These are phyloP conservation scores for Drosophila leonis DNA, from an alignment of 2,888 invertebrate genomes.

Conservation along the genomic window DNA sequence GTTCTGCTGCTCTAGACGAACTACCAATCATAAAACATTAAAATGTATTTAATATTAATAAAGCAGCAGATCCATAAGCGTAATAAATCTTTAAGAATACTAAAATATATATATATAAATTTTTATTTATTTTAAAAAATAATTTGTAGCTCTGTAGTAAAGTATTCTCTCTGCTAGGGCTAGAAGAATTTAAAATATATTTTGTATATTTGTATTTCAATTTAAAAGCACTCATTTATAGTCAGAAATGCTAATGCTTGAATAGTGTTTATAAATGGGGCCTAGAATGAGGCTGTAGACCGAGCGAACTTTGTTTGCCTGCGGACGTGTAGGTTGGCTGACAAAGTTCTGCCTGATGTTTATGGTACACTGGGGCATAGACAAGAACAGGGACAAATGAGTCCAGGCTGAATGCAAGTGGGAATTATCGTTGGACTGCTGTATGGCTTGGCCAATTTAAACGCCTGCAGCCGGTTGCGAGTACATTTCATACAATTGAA, in stretches of 20 bases:
- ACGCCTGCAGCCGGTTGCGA: slow-evolving; percentile 74
- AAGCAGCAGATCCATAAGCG: background rate
- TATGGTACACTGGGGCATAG: slow-evolving; percentile 68
- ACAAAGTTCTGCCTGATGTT: slow-evolving; percentile 35
- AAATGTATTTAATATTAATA: background rate
- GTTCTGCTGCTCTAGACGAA: background rate
- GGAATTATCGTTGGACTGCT: slow-evolving; percentile 44
- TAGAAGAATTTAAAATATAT: background rate
- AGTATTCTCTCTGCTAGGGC: background rate
- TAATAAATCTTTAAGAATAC: background rate
- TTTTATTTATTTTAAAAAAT: too few relatives aligned
- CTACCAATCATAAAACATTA: background rate
- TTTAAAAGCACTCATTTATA: slow-evolving; percentile 31
- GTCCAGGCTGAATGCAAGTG: slow-evolving; percentile 50
- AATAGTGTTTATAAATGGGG: slow-evolving; percentile 49
- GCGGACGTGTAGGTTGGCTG: slow-evolving; percentile 30
- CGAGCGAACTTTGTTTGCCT: slow-evolving; percentile 53
- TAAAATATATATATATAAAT: too few relatives aligned
- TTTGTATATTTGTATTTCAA: background rate
- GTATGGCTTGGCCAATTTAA: slow-evolving; percentile 52
- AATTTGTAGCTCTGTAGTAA: too few relatives aligned
- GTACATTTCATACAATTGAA: slow-evolving; percentile 48
- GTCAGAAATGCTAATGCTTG: slow-evolving; percentile 30
- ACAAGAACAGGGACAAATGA: slow-evolving; percentile 44
- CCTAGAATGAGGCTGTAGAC: slow-evolving; percentile 21